Percentiles rank a stretch among this genome's conserved stretches.
Evolutionary conservation across 2,888 invertebrate species (phyloP).

Genomic region (Lasioglossum calceatum): DNA sequence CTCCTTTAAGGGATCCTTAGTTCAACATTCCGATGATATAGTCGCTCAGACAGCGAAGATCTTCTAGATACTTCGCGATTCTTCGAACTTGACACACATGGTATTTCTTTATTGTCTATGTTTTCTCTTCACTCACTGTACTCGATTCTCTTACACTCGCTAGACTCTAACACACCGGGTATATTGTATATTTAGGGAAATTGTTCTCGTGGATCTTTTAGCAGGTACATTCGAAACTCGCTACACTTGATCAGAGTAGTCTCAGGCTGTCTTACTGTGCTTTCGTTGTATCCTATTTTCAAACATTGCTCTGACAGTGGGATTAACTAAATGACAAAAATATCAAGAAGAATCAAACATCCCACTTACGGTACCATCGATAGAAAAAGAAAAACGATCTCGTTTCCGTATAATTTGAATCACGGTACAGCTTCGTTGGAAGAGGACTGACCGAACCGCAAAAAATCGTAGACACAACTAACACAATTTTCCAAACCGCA

Average conservation of each 20-base stretch:
- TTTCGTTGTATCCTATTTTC: neutral
- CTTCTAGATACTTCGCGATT: conserved; percentile 11
- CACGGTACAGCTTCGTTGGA: neutral
- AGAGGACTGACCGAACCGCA: neutral
- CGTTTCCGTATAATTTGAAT: neutral
- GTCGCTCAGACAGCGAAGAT: conserved; percentile 1
- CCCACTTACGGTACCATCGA: too few species aligned
- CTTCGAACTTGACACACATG: conserved; percentile 1
- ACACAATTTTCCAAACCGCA: conserved; percentile 38
- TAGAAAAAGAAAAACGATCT: neutral
- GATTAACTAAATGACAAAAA: neutral
- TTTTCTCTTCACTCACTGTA: neutral
- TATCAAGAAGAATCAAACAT: neutral
- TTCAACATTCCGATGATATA: neutral
- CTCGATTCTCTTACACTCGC: neutral
- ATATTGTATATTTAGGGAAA: neutral
- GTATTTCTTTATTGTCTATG: conserved; percentile 1
- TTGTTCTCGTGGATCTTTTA: neutral
- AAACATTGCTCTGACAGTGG: neutral
- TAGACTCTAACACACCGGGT: too few species aligned
- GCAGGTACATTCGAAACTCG: neutral
- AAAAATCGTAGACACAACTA: neutral
- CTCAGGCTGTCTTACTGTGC: neutral
- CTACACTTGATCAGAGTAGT: neutral
- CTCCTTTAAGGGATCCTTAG: conserved; percentile 15